phyloP scores from a whole-genome alignment of 2,888 invertebrate genomes.

The Brachynemurus nebulosus region DNA sequence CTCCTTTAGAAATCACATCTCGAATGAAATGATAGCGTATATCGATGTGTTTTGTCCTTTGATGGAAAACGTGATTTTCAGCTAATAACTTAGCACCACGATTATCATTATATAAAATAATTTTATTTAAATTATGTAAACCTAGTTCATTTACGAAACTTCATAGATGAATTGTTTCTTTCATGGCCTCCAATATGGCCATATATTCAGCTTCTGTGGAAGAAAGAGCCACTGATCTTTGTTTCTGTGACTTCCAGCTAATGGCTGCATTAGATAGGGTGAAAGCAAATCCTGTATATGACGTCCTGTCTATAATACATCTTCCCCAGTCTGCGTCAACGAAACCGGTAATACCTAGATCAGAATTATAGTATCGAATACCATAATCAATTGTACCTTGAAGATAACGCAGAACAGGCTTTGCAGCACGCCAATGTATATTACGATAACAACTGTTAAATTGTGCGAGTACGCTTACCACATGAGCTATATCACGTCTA shows the following conservation, averaged over 20 bases:
- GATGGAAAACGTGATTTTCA: slow-evolving; percentile 13
- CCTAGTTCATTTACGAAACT: slow-evolving; percentile 15
- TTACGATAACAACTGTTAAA: no score
- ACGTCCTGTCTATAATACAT: slow-evolving; percentile 10
- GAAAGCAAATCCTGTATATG: slow-evolving; percentile 15
- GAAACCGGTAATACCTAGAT: slow-evolving; percentile 10
- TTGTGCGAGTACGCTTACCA: slow-evolving; percentile 13
- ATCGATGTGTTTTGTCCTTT: slow-evolving; percentile 14
- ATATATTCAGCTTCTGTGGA: slow-evolving; percentile 16
- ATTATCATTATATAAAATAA: slow-evolving; percentile 11
- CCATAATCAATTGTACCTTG: slow-evolving; percentile 10
- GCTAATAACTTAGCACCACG: slow-evolving; percentile 14
- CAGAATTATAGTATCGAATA: not conserved
- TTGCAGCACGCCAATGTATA: no score
- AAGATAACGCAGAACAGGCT: no score
- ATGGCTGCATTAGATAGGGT: slow-evolving; percentile 8
- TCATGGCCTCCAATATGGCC: slow-evolving; percentile 11
- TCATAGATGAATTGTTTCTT: no score
- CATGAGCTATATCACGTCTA: not conserved
- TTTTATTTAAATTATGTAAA: not conserved
- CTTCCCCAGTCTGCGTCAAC: slow-evolving; percentile 13
- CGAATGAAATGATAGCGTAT: slow-evolving; percentile 16
- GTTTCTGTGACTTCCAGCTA: no score
- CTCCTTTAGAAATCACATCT: slow-evolving; percentile 9
- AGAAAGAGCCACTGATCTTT: slow-evolving; percentile 14